Base-by-base conservation (phyloP, 2,797 vertebrate species). In the Oryzias dopingdopingensis region DNA sequence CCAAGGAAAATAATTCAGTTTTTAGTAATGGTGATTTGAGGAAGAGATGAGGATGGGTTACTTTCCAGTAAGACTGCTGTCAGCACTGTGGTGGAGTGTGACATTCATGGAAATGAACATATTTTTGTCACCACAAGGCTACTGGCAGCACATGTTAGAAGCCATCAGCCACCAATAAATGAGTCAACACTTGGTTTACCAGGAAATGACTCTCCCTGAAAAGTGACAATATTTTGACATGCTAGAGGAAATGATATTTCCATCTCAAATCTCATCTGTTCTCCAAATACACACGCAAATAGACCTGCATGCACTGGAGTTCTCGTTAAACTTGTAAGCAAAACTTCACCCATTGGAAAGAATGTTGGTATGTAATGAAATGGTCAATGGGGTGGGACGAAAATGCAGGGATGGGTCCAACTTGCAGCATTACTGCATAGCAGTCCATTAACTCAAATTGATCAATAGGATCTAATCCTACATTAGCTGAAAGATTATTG, bases 161-260 rank as follows among this genome's bases (percentile, higher is more conserved):
- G 75, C 75, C 75, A 82, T 85, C 77, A 76, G 64, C 70, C 61
- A 57, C 79, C 70, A 76, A 86, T 86, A 84, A 82, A 85, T 18
- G 46, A 74, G 77, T 58, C 61, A 42, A 84, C 81, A 77, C 59
- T 80, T 10, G 16, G 20, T 79, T 59, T 60, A 49, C 60, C 13
- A 22, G 8, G 59, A 72, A 71, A 60, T 42, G 22, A 13, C 56
- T 63, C 52, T 42, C 40, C 8, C 24, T 49, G 61, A 67, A 57
- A 77, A 71, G 20, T 66, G 72, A 63, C 57, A 78, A 61, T 74
- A 77, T 84, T 82, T 81, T 82, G 77, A 86, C 74, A 82, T 78
- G 83, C 54, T 48, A 20, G 26, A 40, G 48, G 60, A 81, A 77
- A 75, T 77, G 50, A 77, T 73, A 52, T 56, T 60, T 55, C 47